Percentiles rank a stretch among this genome's conserved stretches.
These are phyloP conservation scores for Peromyscus nudipes DNA, from an alignment of 2,797 vertebrate species.

Conservation along the genomic window DNA sequence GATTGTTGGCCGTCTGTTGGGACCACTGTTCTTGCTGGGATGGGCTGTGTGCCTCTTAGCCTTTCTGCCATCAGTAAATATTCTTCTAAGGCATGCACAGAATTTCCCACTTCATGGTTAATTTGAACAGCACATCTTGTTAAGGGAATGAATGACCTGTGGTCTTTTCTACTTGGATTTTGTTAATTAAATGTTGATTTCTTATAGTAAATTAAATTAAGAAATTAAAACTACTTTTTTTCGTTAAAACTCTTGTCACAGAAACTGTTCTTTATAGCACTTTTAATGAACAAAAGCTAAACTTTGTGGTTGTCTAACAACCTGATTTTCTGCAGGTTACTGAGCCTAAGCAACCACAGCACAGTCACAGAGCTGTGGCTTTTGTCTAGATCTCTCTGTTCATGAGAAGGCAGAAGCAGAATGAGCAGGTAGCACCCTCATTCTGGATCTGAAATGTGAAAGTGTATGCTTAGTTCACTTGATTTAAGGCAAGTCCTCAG, in stretches of 20 bases:
- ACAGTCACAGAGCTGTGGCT: not conserved
- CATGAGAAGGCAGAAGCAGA: conserved; percentile 2
- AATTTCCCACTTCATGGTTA: conserved; percentile 35
- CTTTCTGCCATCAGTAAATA: not conserved
- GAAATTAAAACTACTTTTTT: conserved; percentile 21
- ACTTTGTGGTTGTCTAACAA: not conserved
- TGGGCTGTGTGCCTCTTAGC: not conserved
- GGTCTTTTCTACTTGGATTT: conserved; percentile 20
- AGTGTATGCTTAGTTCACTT: not conserved
- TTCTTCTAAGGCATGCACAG: not conserved
- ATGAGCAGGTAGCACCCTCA: not conserved
- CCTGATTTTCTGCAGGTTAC: conserved; percentile 30
- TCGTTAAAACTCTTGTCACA: not conserved
- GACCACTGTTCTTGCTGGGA: not conserved
- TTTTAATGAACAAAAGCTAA: conserved; percentile 54
- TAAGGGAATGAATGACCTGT: not conserved
- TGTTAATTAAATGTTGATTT: conserved; percentile 34
- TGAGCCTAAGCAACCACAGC: conserved; percentile 46
- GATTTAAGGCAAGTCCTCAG: not conserved
- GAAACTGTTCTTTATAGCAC: not conserved
- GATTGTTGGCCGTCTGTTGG: not conserved
- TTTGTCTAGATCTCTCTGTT: conserved; percentile 57
- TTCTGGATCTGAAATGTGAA: conserved; percentile 21
- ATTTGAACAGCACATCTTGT: conserved; percentile 23
- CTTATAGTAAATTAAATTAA: not conserved